These are phyloP conservation scores for Asobara japonica DNA, from an alignment of 1,140 invertebrate genomes.

Conservation along the genomic window DNA sequence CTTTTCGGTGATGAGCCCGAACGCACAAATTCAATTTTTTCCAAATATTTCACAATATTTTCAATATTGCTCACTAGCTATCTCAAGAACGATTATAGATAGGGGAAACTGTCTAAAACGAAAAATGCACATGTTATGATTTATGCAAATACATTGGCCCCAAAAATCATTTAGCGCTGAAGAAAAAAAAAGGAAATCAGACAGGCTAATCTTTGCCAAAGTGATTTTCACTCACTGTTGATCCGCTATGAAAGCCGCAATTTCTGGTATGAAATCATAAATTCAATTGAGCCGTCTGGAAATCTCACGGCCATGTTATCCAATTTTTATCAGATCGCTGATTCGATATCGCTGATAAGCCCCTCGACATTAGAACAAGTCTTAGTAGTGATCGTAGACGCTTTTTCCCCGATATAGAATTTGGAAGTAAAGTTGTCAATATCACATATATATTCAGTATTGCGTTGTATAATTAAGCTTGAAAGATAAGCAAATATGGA, in stretches of 20 bases:
- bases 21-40: too few species aligned
- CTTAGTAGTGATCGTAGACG: background rate
- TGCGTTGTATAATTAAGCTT: background rate
- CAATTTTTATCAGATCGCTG: background rate
- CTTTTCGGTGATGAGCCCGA: too few species aligned
- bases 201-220: too few species aligned
- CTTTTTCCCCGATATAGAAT: background rate
- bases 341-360: conserved; percentile 10
- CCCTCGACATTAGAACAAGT: background rate
- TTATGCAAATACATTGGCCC: too few species aligned
- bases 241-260: too few species aligned
- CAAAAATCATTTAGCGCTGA: background rate
- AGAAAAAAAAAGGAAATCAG: too few species aligned
- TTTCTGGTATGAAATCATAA: background rate
- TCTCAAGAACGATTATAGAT: too few species aligned
- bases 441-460: background rate
- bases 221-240: too few species aligned
- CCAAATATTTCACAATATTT: too few species aligned
- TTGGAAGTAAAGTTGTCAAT: background rate
- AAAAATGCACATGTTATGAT: too few species aligned
- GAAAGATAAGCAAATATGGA: conserved; percentile 40
- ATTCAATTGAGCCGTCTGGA: background rate
- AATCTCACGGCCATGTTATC: background rate
- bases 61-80: too few species aligned
- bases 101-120: too few species aligned